These are phyloP conservation scores for Tortrix viridana DNA, from an alignment of 2,888 invertebrate genomes.

Conservation along the genomic window DNA sequence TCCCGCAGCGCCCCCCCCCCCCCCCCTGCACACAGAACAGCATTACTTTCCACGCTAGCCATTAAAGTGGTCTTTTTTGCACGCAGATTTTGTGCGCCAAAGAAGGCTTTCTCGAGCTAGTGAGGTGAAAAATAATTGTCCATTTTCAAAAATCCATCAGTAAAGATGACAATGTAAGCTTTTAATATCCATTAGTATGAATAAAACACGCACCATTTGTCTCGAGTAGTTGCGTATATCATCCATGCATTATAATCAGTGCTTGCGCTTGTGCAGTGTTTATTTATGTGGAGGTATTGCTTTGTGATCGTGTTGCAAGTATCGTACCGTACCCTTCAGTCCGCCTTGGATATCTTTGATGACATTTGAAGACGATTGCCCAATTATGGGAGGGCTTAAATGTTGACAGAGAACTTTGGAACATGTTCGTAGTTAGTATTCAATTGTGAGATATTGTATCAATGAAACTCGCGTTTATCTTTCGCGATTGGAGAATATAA, in stretches of 20 bases:
- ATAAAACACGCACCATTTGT: too few relatives aligned
- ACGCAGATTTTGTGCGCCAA: too few relatives aligned
- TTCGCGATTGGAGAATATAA: background rate
- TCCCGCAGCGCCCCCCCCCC: too few relatives aligned
- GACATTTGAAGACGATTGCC: constrained; percentile 45
- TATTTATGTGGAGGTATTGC: constrained; percentile 24
- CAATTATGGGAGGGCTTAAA: constrained; percentile 35
- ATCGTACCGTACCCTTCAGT: constrained; percentile 27
- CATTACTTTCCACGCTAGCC: too few relatives aligned
- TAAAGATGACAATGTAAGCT: too few relatives aligned
- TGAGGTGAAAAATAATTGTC: too few relatives aligned
- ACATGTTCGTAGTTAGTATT: background rate
- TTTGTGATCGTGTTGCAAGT: constrained; percentile 33
- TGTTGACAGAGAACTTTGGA: constrained; percentile 23
- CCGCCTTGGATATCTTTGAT: constrained; percentile 40
- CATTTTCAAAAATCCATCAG: too few relatives aligned
- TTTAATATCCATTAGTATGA: too few relatives aligned
- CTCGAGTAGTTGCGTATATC: too few relatives aligned
- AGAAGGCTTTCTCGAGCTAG: too few relatives aligned
- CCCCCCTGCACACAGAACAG: too few relatives aligned
- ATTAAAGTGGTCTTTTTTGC: too few relatives aligned
- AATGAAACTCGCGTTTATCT: background rate
- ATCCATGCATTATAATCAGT: constrained; percentile 1
- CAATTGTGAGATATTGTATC: background rate
- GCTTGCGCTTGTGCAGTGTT: background rate